Conservation (phyloP, 2,113 vertebrate species). For the Ceyx melanurus region DNA sequence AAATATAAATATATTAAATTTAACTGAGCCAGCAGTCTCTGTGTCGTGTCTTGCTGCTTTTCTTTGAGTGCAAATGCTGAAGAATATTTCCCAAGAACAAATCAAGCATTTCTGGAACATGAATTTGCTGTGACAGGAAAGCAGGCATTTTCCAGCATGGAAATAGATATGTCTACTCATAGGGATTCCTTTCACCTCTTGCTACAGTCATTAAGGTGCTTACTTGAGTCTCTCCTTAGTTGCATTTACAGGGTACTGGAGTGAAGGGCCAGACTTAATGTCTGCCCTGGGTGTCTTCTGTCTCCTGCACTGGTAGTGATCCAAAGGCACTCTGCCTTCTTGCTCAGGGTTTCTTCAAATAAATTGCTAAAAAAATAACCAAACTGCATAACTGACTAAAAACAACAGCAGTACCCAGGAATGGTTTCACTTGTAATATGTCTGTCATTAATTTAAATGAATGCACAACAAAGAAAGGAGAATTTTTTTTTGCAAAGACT, state of each 20-base stretch:
- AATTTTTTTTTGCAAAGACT: not conserved
- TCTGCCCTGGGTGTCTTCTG: not conserved
- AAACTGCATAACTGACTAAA: not conserved
- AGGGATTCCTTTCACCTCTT: not conserved
- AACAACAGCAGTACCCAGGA: not conserved
- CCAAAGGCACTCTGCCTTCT: not conserved
- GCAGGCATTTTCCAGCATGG: not conserved
- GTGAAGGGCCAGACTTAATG: not conserved
- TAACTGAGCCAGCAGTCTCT: fast-evolving
- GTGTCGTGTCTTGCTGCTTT: not conserved
- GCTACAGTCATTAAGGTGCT: not conserved
- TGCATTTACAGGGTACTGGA: not conserved
- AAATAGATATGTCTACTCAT: not conserved
- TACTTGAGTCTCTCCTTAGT: not conserved
- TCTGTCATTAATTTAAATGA: not conserved
- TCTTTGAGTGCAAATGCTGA: not conserved
- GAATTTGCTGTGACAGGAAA: not conserved
- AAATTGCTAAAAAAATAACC: not conserved
- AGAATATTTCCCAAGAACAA: not conserved
- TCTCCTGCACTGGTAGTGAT: not conserved
- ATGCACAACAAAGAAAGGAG: not conserved
- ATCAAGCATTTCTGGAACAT: not conserved
- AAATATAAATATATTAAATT: not conserved
- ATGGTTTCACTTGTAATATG: not conserved
- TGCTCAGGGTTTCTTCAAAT: not conserved